Evolutionary conservation across 2,888 invertebrate species (phyloP).

Genomic region (Apodemia zela): DNA sequence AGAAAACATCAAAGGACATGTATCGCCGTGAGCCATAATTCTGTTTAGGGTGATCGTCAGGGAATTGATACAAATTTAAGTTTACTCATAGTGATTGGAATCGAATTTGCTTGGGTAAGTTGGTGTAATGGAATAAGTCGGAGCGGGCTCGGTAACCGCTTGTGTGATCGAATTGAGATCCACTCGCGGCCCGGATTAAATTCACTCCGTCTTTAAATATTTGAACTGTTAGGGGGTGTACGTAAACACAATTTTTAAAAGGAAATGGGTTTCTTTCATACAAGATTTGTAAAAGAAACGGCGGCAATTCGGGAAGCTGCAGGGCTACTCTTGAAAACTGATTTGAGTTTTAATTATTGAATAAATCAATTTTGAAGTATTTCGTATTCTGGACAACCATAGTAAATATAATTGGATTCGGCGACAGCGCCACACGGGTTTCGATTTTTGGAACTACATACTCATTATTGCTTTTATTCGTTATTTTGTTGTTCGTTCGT

Average conservation of each 20-base stretch:
- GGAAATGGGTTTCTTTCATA: not conserved
- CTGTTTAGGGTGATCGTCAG: constrained; percentile 14
- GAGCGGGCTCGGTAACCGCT: constrained; percentile 52
- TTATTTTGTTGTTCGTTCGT: too few relatives aligned
- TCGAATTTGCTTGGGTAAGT: constrained; percentile 65
- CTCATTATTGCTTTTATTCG: too few relatives aligned
- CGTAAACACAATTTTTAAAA: not conserved
- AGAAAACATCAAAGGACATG: not conserved
- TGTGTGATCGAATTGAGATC: constrained; percentile 73
- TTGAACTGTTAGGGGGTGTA: constrained; percentile 51
- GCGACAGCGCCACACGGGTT: too few relatives aligned
- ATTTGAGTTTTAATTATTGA: too few relatives aligned
- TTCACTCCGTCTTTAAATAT: constrained; percentile 75
- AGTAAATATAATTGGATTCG: too few relatives aligned
- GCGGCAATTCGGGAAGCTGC: not conserved
- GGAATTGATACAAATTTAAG: constrained; percentile 49
- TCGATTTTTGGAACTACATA: too few relatives aligned
- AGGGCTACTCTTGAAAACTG: too few relatives aligned
- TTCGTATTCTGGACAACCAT: too few relatives aligned
- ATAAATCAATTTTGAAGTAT: too few relatives aligned
- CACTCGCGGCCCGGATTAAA: constrained; percentile 56
- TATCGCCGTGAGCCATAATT: constrained; percentile 10
- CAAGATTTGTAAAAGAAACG: not conserved
- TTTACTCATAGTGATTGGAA: constrained; percentile 61
- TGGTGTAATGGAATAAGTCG: constrained; percentile 61